Evolutionary conservation across 2,888 invertebrate species (phyloP).

Genomic region (Boloria selene): DNA sequence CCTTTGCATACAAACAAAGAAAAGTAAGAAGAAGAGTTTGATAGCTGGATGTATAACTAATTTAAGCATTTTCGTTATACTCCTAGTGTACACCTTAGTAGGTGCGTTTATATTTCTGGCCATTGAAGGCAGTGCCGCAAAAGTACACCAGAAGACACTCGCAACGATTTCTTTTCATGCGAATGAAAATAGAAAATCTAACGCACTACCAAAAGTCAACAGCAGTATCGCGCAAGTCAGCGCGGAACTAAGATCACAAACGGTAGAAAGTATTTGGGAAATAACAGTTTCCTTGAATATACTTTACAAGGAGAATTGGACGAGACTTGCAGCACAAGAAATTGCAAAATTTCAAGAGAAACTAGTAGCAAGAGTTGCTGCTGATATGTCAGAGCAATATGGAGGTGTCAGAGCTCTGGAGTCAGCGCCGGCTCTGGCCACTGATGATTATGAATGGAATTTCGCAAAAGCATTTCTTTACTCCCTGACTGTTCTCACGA

Average conservation of each 20-base stretch:
- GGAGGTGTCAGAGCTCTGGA: slow-evolving; percentile 72
- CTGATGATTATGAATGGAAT: slow-evolving; percentile 90
- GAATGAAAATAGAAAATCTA: slow-evolving; percentile 62
- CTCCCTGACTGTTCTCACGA: slow-evolving; percentile 96
- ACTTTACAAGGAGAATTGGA: slow-evolving; percentile 95
- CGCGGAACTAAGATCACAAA: slow-evolving; percentile 77
- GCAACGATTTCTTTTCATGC: slow-evolving; percentile 77
- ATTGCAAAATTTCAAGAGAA: slow-evolving; percentile 90
- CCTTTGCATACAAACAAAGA: slow-evolving; percentile 76
- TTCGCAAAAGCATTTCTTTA: slow-evolving; percentile 96
- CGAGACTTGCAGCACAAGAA: slow-evolving; percentile 88
- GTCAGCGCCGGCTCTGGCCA: slow-evolving; percentile 66
- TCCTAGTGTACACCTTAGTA: slow-evolving; percentile 88
- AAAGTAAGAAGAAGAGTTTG: slow-evolving; percentile 73
- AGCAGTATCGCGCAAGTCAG: slow-evolving; percentile 71
- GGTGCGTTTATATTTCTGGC: slow-evolving; percentile 92
- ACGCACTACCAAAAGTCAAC: slow-evolving; percentile 63
- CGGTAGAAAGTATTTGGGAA: slow-evolving; percentile 96
- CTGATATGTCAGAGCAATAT: slow-evolving; percentile 86
- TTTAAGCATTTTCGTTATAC: slow-evolving; percentile 89
- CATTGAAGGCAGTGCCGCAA: slow-evolving; percentile 87
- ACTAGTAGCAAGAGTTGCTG: slow-evolving; percentile 88
- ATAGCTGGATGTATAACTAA: slow-evolving; percentile 89
- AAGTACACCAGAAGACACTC: slow-evolving; percentile 76
- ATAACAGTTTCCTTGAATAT: slow-evolving; percentile 93